Evolutionary conservation across 2,888 invertebrate species (phyloP), one percentile per base, ranked within the genome.

Genomic region (Mesorhabditis spiculigera): DNA sequence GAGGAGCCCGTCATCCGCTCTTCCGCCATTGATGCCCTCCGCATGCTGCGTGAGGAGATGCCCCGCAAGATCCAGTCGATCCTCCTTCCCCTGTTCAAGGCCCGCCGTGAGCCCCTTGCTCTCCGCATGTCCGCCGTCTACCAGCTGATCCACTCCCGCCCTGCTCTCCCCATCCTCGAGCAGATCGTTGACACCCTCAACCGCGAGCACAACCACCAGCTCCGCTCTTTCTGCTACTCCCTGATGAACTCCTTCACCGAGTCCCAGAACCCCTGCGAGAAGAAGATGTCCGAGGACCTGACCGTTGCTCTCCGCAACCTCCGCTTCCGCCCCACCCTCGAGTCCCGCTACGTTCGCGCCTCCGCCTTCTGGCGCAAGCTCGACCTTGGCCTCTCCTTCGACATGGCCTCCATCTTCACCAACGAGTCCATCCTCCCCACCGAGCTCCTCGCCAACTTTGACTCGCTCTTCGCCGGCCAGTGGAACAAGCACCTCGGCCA

Each of bases 1-100:
- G 68, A 76, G 58, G 71, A 78, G 64, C 78, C 71, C 67, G 69
- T 76, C 63, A 72, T 82, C 75, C 79, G 83, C 45, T 43, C 72
- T 50, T 73, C 81, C 71, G 85, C 85, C 71, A 76, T 85, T 72
- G 79, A 81, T 45, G 80, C 83, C 43, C 73, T 85, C 70, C 77
- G 82, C 45, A 16, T 63, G 16, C 8, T 5, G 28, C 41, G 50
- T 68, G n/a, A 63, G 65, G n/a, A 62, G 43, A 77, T 79, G 71
- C 81, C 79, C 65, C 65, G 67, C 64, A 81, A 82, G 79, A 76
- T 84, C 70, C 78, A 76, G 68, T 69, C 73, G 66, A 70, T 85
- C 63, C 77, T 84, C 50, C 71, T 85, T 74, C 84, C 84, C 67
- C 68, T 84, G 72, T 81, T 76, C 76, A 71, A 75, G 73, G 77